Conservation (phyloP, 2,113 vertebrate genomes). For the Megaceryle maxima region DNA sequence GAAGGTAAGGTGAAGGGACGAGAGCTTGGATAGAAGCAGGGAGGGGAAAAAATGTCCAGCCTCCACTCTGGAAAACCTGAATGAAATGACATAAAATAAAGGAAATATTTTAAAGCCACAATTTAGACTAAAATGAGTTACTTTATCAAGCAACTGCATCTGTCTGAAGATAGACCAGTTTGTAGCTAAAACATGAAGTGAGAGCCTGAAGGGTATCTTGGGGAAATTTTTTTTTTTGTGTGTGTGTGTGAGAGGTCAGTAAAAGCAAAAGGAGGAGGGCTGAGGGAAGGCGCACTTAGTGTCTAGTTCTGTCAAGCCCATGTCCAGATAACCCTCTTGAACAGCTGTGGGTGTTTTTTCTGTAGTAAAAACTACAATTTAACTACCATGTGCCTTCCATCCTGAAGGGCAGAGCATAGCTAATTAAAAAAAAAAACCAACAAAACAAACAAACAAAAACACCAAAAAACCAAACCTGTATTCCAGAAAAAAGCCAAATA, state of each 20-base stretch:
- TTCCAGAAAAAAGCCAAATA: neutral
- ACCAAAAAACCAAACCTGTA: neutral
- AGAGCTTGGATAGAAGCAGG: neutral
- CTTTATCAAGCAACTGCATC: neutral
- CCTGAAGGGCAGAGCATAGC: neutral
- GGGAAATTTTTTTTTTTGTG: neutral
- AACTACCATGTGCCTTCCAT: neutral
- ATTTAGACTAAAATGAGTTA: neutral
- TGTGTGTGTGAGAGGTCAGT: neutral
- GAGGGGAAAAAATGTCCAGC: neutral
- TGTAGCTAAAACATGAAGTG: neutral
- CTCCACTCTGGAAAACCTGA: neutral
- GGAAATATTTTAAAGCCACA: neutral
- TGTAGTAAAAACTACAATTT: neutral
- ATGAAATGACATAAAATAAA: neutral
- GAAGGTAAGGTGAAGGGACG: neutral
- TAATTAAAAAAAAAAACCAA: neutral
- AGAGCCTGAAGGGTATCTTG: neutral
- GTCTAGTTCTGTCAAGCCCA: neutral
- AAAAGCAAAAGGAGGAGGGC: neutral
- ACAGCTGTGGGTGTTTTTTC: neutral
- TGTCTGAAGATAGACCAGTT: neutral
- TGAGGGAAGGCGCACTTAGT: neutral
- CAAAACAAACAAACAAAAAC: too few species aligned
- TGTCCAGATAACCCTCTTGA: neutral